A percentile compares a stretch with the other conserved stretches of the same genome.
These are phyloP conservation scores for Chaetogeoica ovagalla DNA, from an alignment of 2,888 invertebrate genomes.

Conservation along the genomic window DNA sequence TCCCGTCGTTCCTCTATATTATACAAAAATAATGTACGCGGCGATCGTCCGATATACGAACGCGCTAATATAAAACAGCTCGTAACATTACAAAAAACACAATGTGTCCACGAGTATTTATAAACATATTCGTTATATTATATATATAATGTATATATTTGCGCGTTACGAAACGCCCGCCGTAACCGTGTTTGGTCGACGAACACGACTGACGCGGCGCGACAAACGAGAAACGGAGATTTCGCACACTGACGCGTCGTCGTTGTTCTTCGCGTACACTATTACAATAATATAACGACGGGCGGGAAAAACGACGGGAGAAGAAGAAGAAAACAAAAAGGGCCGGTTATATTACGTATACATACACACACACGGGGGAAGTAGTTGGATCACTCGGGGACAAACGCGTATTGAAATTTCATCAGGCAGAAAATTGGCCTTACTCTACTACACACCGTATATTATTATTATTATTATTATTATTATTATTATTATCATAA, in stretches of 20 bases:
- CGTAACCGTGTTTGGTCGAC: neutral
- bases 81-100: neutral
- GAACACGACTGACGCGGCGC: neutral
- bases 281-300: neutral
- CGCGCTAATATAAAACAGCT: no score
- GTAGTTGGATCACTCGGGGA: neutral
- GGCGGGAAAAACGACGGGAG: neutral
- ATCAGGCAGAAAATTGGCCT: conserved; percentile 50
- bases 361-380: neutral
- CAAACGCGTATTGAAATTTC: conserved; percentile 33
- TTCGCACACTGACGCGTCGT: neutral
- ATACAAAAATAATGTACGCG: neutral
- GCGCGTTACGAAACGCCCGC: neutral
- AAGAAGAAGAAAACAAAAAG: neutral
- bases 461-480: conserved; percentile 34
- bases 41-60: neutral
- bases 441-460: neutral
- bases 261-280: no score
- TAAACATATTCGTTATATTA: neutral
- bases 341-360: conserved; percentile 3
- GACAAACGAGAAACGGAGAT: conserved; percentile 3
- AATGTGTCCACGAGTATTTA: neutral
- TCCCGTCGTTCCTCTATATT: neutral
- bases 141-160: neutral
- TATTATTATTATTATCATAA: conserved; percentile 4